These are phyloP conservation scores for Bufotes viridis DNA, from an alignment of 2,797 vertebrate species.

Conservation along the genomic window DNA sequence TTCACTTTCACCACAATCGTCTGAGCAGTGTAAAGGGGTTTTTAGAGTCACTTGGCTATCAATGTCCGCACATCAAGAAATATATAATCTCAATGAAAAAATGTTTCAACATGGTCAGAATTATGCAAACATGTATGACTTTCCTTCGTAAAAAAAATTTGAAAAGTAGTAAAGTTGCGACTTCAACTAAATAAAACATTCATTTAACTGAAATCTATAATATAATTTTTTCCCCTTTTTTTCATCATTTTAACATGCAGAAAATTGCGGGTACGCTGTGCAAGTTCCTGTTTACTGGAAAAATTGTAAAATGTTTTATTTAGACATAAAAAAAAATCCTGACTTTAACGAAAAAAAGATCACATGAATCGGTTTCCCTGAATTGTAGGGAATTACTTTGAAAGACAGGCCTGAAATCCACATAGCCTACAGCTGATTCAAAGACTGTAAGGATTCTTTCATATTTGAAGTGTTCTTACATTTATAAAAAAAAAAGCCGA, in stretches of 20 bases:
- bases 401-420: slow-evolving; percentile 4
- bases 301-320: background rate
- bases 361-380: background rate
- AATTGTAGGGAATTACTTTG: background rate
- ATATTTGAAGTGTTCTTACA: slow-evolving; percentile 15
- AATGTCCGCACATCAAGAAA: no score
- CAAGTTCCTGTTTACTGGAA: background rate
- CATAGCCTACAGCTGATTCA: background rate
- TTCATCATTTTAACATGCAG: background rate
- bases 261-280: background rate
- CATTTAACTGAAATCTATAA: background rate
- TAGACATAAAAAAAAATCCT: background rate
- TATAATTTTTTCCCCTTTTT: background rate
- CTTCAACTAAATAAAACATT: background rate
- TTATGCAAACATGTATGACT: no score
- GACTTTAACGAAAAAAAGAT: background rate
- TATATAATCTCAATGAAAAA: no score
- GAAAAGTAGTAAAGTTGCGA: no score
- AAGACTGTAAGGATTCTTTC: slow-evolving; percentile 14
- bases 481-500: background rate
- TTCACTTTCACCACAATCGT: no score
- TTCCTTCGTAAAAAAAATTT: background rate
- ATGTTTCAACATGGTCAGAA: no score
- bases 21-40: no score
- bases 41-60: no score